These are phyloP conservation scores for Melitaea cinxia DNA, from an alignment of 1,140 invertebrate species.

Conservation along the genomic window DNA sequence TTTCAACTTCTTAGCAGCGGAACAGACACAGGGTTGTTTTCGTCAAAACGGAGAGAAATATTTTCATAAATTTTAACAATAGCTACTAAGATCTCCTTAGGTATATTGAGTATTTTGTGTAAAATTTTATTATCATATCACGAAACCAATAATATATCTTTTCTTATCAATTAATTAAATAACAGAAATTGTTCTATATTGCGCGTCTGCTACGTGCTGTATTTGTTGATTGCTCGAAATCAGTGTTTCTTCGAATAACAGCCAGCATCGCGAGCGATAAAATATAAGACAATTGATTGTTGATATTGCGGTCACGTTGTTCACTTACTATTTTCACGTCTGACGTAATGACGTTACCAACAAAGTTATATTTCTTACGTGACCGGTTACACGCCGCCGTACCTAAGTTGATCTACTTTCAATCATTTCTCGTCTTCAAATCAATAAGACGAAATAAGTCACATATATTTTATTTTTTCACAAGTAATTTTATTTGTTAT, in stretches of 20 bases:
- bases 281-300: constrained; percentile 75
- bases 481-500: not conserved
- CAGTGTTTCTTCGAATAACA: constrained; percentile 48
- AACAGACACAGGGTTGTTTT: constrained; percentile 48
- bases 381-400: constrained; percentile 54
- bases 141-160: not conserved
- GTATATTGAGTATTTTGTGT: constrained; percentile 8
- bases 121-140: constrained; percentile 14
- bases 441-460: constrained; percentile 7
- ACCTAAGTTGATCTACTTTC: constrained; percentile 43
- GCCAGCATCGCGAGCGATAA: constrained; percentile 44
- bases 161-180: constrained; percentile 25
- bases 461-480: not conserved
- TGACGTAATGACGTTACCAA: constrained; percentile 77
- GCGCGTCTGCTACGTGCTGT: constrained; percentile 25
- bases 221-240: constrained; percentile 45
- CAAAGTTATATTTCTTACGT: constrained; percentile 75
- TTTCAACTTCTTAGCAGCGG: constrained; percentile 45
- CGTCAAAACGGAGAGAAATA: constrained; percentile 30
- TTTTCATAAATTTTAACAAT: not conserved
- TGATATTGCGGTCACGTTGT: constrained; percentile 76
- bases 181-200: constrained; percentile 22
- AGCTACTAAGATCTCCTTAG: not conserved
- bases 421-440: constrained; percentile 19
- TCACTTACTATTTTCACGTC: constrained; percentile 79